Conservation (phyloP, 2,888 invertebrate genomes). For the Frankliniella intonsa region DNA sequence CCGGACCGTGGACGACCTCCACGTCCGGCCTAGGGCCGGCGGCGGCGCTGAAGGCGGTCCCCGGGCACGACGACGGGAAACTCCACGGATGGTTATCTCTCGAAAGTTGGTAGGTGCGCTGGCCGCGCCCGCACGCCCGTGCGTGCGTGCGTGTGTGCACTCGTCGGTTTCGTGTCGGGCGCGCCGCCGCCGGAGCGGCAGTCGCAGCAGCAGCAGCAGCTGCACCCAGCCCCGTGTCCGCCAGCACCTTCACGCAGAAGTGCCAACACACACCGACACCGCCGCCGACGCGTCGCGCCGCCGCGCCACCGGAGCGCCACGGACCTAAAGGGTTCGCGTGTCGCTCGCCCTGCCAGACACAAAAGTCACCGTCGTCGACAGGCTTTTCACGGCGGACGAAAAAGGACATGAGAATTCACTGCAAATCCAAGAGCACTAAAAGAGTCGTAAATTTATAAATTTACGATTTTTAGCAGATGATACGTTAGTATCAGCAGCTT, state of each 20-base stretch:
- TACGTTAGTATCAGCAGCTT: no score
- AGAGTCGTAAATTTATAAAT: no score
- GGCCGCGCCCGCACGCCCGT: background rate
- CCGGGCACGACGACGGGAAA: conserved; percentile 16
- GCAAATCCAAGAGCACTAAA: no score
- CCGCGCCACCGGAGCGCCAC: background rate
- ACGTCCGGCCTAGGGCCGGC: no score
- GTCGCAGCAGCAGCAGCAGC: background rate
- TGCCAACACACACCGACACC: background rate
- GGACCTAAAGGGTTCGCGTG: background rate
- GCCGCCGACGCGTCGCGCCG: background rate
- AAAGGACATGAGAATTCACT: background rate
- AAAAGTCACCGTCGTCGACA: background rate
- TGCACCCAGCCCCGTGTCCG: background rate
- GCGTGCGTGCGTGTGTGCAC: conserved; percentile 4
- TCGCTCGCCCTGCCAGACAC: background rate
- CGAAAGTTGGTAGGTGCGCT: conserved; percentile 16
- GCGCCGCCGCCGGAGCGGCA: background rate
- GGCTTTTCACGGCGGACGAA: background rate
- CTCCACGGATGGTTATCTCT: conserved; percentile 19
- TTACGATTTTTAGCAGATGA: no score
- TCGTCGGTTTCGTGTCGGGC: conserved; percentile 12
- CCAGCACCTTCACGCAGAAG: no score
- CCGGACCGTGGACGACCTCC: no score
- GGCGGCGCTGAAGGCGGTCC: no score